Evolutionary conservation across 2,888 invertebrate genomes (phyloP), one percentile per base, ranked within the genome.

Genomic region (Eilema griseolum): DNA sequence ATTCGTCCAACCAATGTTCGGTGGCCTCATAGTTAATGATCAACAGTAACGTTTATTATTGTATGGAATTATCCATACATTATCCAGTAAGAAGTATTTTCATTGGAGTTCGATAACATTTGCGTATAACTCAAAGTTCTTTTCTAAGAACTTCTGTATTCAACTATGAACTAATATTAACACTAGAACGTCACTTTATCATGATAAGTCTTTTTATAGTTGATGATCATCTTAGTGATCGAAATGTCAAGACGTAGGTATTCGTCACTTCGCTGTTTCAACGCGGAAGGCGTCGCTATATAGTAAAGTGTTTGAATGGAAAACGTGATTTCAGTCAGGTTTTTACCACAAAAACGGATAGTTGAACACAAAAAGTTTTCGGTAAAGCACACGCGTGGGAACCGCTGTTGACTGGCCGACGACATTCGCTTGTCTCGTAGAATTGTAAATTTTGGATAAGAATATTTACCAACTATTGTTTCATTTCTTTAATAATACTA

Each of bases 371-470:
- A 94, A 93, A 94, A 94, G 86, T 87, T 83, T 86, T 88, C 93
- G 91, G 95, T 95, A 95, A 91, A 83, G 90, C 93, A 95, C 95
- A 94, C 93, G 93, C 94, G 94, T 95, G 94, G 94, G 94, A 95
- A 94, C 90, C 83, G 76, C 81, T 74, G 61, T 81, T 78, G 76
- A 77, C 80, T 82, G 74, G 76, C 73, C 76, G 74, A 73, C 77
- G 83, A 82, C 82, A 77, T 83, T 77, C 77, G 81, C 76, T 78
- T 75, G 61, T 61, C 41, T 26, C 82, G 24, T 28, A 67, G 87
- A 88, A 74, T 75, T 14, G n/a, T 67, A 31, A 69, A 57, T n/a
- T 14, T n/a, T 83, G 85, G 86, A 87, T 83, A 74, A 67, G 83
- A 79, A 79, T 26, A 26, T 26, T 24, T 59, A 14, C 7, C 1